phyloP scores from a whole-genome alignment of 2,888 invertebrate genomes.

The Cantharis nigra region DNA sequence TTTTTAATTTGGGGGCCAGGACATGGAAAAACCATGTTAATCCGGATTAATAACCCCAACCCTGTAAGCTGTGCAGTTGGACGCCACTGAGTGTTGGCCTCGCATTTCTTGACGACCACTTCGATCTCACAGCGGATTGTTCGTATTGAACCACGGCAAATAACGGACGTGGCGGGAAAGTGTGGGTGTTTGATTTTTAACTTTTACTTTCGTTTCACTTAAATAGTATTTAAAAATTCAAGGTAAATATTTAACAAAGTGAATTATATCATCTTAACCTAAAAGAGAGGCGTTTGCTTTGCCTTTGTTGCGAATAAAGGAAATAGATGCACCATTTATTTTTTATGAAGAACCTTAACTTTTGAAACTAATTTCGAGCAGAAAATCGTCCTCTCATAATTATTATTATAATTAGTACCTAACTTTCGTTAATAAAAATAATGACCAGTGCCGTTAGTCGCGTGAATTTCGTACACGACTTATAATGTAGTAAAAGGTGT shows the following conservation, averaged over 20 bases:
- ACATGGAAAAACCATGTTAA: neutral
- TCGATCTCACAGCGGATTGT: conserved; percentile 30
- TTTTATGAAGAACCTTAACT: neutral
- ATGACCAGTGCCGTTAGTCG: conserved; percentile 14
- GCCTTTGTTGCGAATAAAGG: neutral
- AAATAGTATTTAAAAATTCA: conserved; percentile 18
- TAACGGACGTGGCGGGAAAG: conserved; percentile 42
- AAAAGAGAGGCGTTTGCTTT: neutral
- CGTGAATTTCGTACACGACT: conserved; percentile 30
- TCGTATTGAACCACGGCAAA: conserved; percentile 43
- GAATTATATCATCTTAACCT: neutral
- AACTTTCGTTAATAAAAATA: neutral
- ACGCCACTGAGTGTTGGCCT: conserved; percentile 13
- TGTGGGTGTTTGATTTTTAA: conserved; percentile 42
- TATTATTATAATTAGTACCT: neutral
- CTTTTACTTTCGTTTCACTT: conserved; percentile 46
- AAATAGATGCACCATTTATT: neutral
- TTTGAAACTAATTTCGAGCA: neutral
- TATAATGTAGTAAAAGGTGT: conserved; percentile 29
- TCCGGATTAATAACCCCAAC: neutral
- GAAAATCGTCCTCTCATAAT: neutral
- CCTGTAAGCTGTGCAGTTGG: neutral
- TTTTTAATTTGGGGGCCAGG: neutral
- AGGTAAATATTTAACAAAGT: conserved; percentile 33
- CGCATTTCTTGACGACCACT: conserved; percentile 11